Evolutionary conservation across 2,113 vertebrate species (phyloP).

Genomic region (Circaetus cinerascens): DNA sequence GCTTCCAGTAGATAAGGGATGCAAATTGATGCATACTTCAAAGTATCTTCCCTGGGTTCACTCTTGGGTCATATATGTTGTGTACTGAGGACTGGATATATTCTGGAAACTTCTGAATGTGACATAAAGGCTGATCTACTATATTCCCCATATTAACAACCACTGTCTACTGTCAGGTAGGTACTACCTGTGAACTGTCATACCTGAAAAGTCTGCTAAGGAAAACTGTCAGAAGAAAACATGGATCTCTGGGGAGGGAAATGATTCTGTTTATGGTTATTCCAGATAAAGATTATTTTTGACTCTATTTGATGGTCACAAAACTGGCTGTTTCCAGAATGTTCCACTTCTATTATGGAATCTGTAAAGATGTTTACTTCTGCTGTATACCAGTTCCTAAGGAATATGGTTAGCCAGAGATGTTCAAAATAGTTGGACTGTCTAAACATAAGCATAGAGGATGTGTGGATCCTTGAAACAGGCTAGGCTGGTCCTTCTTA

Average conservation of each 20-base stretch:
- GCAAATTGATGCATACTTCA: background rate
- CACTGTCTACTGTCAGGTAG: background rate
- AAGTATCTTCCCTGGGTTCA: background rate
- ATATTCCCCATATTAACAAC: background rate
- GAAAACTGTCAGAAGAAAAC: background rate
- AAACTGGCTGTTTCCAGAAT: background rate
- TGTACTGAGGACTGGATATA: background rate
- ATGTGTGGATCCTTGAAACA: background rate
- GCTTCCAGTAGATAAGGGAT: slow-evolving; percentile 12
- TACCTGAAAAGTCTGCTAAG: background rate
- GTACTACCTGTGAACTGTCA: background rate
- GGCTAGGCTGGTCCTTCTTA: background rate
- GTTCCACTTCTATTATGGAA: background rate
- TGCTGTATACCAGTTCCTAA: background rate
- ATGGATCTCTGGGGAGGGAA: background rate
- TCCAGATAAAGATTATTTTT: background rate
- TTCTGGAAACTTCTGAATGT: background rate
- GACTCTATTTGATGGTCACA: background rate
- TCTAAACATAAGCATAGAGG: background rate
- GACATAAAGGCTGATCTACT: background rate
- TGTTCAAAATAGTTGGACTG: background rate
- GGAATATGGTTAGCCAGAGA: background rate
- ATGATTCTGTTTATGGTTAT: background rate
- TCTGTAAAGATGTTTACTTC: background rate
- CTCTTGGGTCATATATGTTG: background rate